Evolutionary conservation across 2,888 invertebrate species (phyloP).

Genomic region (Dicyrtomina minuta): DNA sequence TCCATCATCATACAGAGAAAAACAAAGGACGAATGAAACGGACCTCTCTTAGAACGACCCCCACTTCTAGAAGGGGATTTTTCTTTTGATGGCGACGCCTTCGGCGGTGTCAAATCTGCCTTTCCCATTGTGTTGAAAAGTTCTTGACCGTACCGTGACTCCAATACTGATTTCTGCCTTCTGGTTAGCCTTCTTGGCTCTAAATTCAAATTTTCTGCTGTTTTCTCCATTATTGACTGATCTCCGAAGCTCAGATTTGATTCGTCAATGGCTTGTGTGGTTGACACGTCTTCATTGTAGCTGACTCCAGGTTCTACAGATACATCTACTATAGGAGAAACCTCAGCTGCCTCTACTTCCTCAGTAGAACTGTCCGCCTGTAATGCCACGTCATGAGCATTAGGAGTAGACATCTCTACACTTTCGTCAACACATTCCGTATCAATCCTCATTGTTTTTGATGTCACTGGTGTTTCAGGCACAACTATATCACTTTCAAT

Average conservation of each 20-base stretch:
- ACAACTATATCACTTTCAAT: too few species aligned
- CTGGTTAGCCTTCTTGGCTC: conserved; percentile 25
- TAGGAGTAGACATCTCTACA: neutral
- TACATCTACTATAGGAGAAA: neutral
- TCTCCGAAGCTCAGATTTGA: neutral
- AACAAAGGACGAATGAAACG: too few species aligned
- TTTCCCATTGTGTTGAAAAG: conserved; percentile 22
- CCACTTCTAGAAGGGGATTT: conserved; percentile 9
- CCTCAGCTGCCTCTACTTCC: neutral
- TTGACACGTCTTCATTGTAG: too few species aligned
- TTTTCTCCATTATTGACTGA: conserved; percentile 4
- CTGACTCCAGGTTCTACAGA: neutral
- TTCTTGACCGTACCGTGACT: neutral
- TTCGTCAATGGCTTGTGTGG: neutral
- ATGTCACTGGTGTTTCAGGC: neutral
- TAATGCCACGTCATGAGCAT: neutral
- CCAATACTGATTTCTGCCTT: conserved; percentile 23
- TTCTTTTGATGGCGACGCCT: conserved; percentile 22
- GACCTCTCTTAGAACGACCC: conserved; percentile 12
- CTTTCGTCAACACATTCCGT: too few species aligned
- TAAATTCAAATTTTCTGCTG: conserved; percentile 11
- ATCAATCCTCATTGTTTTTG: neutral
- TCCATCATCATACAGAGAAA: too few species aligned
- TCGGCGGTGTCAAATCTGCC: conserved; percentile 23
- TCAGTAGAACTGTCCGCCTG: neutral